A percentile compares a stretch with the other conserved stretches of the same genome.
Conservation (phyloP, 2,888 invertebrate species). For the Lepas anatifera region DNA sequence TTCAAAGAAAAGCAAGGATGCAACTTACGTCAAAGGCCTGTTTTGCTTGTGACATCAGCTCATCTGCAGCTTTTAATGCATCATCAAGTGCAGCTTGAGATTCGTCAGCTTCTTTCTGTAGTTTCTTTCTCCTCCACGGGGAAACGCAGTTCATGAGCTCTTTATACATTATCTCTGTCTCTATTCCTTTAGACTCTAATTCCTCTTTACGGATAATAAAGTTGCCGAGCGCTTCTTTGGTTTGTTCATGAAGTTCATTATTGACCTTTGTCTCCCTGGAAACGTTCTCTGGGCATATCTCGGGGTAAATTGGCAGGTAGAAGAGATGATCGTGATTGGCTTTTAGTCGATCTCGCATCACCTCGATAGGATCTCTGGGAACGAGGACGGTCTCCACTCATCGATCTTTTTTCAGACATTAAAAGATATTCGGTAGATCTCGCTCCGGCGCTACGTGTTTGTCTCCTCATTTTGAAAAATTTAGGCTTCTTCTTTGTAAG, state of each 20-base stretch:
- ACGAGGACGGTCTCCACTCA: not conserved
- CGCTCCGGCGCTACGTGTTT: not conserved
- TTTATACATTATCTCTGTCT: not conserved
- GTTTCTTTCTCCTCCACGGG: not conserved
- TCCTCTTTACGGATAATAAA: not conserved
- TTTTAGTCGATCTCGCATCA: not conserved
- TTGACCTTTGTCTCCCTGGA: not conserved
- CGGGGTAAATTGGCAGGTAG: not conserved
- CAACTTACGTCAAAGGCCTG: not conserved
- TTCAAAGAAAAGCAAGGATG: too few species aligned
- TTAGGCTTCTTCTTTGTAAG: too few species aligned
- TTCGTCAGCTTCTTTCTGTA: not conserved
- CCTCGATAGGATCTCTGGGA: not conserved
- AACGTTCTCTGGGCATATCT: not conserved
- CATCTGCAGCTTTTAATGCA: not conserved
- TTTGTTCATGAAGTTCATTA: not conserved
- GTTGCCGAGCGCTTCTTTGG: not conserved
- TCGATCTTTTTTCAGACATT: not conserved
- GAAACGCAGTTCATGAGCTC: constrained; percentile 1
- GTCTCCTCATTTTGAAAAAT: not conserved
- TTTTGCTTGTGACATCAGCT: not conserved
- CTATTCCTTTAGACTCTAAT: not conserved
- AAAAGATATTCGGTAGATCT: not conserved
- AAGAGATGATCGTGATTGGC: not conserved
- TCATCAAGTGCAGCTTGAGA: not conserved